Evolutionary conservation across 2,797 vertebrate species (phyloP), one percentile per base, ranked within the genome.

Genomic region (Danio albolineatus): DNA sequence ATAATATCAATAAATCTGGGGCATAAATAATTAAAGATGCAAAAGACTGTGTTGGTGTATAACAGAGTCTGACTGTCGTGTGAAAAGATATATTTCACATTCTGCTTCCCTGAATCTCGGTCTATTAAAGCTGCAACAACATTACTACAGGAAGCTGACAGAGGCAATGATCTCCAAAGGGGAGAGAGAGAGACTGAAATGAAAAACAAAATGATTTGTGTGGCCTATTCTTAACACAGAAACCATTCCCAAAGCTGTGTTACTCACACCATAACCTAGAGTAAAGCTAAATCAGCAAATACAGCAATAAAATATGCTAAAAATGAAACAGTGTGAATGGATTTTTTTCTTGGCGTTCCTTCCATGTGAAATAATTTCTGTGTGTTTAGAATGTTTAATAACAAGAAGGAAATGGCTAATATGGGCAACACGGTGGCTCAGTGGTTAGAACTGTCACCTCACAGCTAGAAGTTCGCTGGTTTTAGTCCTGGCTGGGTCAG

Each of bases 21-120:
- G 41, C 51, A 74, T 85, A 73, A 85, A 85, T 85, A 82, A 83
- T 85, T 83, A 82, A 85, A 85, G 71, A 65, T 60, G 49, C 43
- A 64, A 21, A 61, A 60, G 60, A 41, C 8, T 36, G 78, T 61
- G 74, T 46, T 53, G 17, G 28, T 41, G 75, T 48, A 72, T 10
- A 66, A 75, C 73, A 56, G 64, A 53, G 28, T 36, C 16, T 36
- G 54, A 7, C 64, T 5, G 8, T 14, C 16, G 28, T 53, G 48
- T 71, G 57, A 71, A 48, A 51, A 46, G 60, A 60, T 77, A 83
- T 81, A 71, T 81, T 81, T 83, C 65, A 67, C 19, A 39, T 39
- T 48, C 53, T 67, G 61, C 56, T 77, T 61, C 46, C 39, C 17
- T 36, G 67, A 62, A 44, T 5, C 56, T 39, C 48, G 67, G 56